phyloP scores from a whole-genome alignment of 1,140 invertebrate genomes.

The Aphelinus certus region DNA sequence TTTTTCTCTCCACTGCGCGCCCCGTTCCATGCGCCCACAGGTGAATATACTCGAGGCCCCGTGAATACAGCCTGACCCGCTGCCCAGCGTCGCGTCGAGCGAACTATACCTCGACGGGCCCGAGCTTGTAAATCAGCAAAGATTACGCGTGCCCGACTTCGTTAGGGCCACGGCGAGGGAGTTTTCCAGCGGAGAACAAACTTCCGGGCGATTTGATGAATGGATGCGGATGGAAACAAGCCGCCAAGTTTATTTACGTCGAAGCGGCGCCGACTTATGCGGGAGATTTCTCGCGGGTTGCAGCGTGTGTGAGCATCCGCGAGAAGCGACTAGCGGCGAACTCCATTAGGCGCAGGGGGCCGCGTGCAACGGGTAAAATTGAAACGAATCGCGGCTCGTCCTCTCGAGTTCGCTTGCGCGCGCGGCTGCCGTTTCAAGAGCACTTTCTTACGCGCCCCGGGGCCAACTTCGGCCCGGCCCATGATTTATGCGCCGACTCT shows the following conservation, averaged over 20 bases:
- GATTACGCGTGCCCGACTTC: too few species aligned
- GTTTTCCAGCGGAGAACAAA: too few species aligned
- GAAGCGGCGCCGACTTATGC: too few species aligned
- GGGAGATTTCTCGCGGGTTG: background rate
- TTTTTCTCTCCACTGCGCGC: background rate
- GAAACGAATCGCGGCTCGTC: slow-evolving; percentile 49
- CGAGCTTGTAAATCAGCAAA: too few species aligned
- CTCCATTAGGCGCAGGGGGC: slow-evolving; percentile 40
- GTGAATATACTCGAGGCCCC: too few species aligned
- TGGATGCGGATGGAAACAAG: background rate
- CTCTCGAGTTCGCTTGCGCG: slow-evolving; percentile 33
- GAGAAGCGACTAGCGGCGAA: slow-evolving; percentile 21
- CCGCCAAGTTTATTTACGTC: slow-evolving; percentile 19
- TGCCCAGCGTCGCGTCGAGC: too few species aligned
- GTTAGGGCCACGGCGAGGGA: too few species aligned
- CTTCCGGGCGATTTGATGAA: slow-evolving; percentile 2
- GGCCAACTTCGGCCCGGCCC: slow-evolving; percentile 40
- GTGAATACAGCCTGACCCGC: too few species aligned
- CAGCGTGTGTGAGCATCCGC: too few species aligned
- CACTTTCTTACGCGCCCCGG: slow-evolving; percentile 41
- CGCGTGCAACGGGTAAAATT: slow-evolving; percentile 46
- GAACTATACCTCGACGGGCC: too few species aligned
- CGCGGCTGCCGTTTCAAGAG: slow-evolving; percentile 17
- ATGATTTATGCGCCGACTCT: slow-evolving; percentile 37
- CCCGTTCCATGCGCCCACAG: too few species aligned